Evolutionary conservation across 2,888 invertebrate genomes (phyloP).

Genomic region (Nomada ruficornis): DNA sequence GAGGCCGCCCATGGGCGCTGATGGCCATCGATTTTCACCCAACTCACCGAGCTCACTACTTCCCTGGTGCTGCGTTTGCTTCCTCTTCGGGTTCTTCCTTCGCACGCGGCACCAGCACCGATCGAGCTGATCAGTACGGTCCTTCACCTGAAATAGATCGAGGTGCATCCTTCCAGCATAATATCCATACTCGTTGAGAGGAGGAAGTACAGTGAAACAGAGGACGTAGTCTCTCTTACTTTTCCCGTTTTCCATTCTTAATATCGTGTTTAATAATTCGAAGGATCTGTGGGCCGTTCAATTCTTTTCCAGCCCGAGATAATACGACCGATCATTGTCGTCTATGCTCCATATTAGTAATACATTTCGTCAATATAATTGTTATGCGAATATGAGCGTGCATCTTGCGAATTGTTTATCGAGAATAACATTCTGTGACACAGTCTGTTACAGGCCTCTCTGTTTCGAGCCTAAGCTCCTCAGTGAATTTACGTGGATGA

Average conservation of each 20-base stretch:
- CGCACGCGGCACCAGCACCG: constrained; percentile 44
- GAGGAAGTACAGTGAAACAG: not conserved
- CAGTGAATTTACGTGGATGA: too few relatives aligned
- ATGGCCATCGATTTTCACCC: constrained; percentile 84
- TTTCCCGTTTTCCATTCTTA: not conserved
- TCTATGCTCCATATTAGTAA: too few relatives aligned
- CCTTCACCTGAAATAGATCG: constrained; percentile 55
- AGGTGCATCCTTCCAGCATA: constrained; percentile 25
- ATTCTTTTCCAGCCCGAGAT: too few relatives aligned
- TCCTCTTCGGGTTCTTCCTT: constrained; percentile 35
- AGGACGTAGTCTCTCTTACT: not conserved
- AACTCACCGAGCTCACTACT: constrained; percentile 77
- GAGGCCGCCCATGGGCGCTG: constrained; percentile 96
- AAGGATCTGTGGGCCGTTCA: too few relatives aligned
- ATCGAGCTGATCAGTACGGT: constrained; percentile 55
- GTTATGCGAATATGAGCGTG: too few relatives aligned
- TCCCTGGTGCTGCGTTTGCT: constrained; percentile 68
- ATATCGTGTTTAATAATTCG: too few relatives aligned
- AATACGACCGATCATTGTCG: not conserved
- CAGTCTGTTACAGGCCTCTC: too few relatives aligned
- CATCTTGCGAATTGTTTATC: too few relatives aligned
- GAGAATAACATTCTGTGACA: too few relatives aligned
- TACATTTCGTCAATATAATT: too few relatives aligned
- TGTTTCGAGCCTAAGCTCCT: too few relatives aligned
- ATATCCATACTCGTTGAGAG: not conserved